Base-by-base conservation (phyloP, 1,140 invertebrate genomes). In the Pseudomyrmex flavicornis region DNA sequence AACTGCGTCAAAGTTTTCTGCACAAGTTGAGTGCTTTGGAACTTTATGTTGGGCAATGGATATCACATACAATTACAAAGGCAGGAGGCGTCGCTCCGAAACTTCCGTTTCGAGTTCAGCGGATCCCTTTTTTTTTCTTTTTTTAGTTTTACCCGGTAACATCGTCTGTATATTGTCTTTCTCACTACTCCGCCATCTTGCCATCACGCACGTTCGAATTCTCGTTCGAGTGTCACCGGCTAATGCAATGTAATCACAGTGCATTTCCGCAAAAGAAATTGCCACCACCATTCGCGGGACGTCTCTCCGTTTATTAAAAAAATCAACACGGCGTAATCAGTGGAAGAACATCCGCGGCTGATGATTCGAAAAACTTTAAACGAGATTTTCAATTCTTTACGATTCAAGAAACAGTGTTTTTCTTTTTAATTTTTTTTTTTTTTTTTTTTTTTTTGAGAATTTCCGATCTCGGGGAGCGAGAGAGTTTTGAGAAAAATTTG, bases 1-100 rank as follows among this genome's bases (percentile, higher is more conserved):
- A 80, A 72, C 54, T 70, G 50, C 46, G 50, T 70, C 44, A 26
- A 59, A 80, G 68, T 80, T 80, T 48, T 35, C 54, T 72, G 48
- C 22, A 5, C 8, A 9, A 70, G 46, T 72, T 61, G 54, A 69
- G 22, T 59, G 15, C 20, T 59, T 58, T 50, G 44, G 44, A 80
- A 72, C 58, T 80, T 80, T 72, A 80, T 72, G 54, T 79, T 20
- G 76, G 65, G 35, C 66, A 79, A 66, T 70, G 54, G 54, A 80
- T 50, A 70, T 80, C 52, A 72, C 66, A 22, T 70, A 59, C 54
- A 80, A 80, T 80, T 80, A 80, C 10, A 66, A n/a, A 80, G 48
- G 54, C 20, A 13, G 65, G 48, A 61, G 66, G 22, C 54, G 46
- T 59, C 50, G 50, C 20, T 26, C 20, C 50, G 20, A 56, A 80